Percentiles rank a stretch among this genome's conserved stretches.
Conservation (phyloP, 2,888 invertebrate species). For the Orthosia incerta region DNA sequence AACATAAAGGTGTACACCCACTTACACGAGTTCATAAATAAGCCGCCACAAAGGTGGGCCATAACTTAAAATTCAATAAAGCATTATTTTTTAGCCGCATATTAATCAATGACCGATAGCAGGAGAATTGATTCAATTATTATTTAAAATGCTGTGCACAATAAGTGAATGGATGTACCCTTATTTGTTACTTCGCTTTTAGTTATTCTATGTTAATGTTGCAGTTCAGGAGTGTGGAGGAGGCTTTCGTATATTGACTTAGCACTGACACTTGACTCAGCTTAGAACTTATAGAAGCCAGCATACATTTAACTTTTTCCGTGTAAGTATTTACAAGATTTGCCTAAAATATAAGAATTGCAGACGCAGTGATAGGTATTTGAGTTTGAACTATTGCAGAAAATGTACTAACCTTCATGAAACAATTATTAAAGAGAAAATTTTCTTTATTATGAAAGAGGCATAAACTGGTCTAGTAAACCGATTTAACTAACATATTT, state of each 20-base stretch:
- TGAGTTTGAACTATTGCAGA: no score
- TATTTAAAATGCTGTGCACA: constrained; percentile 88
- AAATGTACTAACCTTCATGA: no score
- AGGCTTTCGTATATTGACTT: constrained; percentile 9
- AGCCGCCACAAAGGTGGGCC: constrained; percentile 62
- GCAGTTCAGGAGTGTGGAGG: constrained; percentile 71
- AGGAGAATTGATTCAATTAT: constrained; percentile 88
- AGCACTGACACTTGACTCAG: neutral
- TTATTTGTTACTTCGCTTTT: constrained; percentile 87
- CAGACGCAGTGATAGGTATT: no score
- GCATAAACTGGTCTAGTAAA: no score
- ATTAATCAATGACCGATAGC: constrained; percentile 82
- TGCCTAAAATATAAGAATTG: no score
- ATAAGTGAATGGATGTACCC: constrained; percentile 86
- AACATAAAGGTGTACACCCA: constrained; percentile 69
- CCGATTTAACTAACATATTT: no score
- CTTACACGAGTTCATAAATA: constrained; percentile 70
- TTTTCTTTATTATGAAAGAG: no score
- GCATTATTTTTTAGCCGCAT: constrained; percentile 75
- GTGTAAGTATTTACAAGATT: no score
- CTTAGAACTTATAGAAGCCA: neutral
- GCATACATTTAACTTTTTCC: no score
- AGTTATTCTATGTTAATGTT: constrained; percentile 83
- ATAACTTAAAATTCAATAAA: constrained; percentile 75
- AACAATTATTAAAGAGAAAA: no score